phyloP scores from a whole-genome alignment of 2,797 vertebrate species.

The Xenopus petersii region DNA sequence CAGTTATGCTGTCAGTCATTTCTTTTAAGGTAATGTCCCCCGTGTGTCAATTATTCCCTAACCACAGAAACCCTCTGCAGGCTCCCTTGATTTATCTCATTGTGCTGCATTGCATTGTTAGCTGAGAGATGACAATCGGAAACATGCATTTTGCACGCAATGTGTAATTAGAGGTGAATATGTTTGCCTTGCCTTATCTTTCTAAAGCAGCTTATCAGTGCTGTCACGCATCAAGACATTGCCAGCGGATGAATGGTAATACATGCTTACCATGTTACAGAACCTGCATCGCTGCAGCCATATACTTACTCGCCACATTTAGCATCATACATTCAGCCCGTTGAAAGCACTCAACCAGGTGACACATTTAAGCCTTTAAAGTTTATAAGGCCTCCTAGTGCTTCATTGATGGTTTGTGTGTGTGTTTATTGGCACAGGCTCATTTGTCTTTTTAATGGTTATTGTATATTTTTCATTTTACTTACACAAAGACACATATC shows the following conservation, averaged over 20 bases:
- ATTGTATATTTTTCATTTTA: too few relatives aligned
- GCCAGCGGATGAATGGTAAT: slow-evolving; percentile 33
- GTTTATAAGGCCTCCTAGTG: too few relatives aligned
- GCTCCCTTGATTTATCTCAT: slow-evolving; percentile 40
- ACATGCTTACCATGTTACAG: slow-evolving; percentile 36
- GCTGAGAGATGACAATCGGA: slow-evolving; percentile 46
- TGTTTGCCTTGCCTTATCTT: slow-evolving; percentile 48
- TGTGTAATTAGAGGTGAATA: slow-evolving; percentile 50
- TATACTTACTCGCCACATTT: slow-evolving; percentile 28
- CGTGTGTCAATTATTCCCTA: slow-evolving; percentile 44
- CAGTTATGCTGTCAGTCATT: slow-evolving; percentile 44
- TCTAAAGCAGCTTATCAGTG: slow-evolving; percentile 44
- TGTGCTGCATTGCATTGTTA: slow-evolving; percentile 45
- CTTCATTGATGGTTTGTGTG: too few relatives aligned
- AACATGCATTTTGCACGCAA: slow-evolving; percentile 35
- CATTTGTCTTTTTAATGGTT: too few relatives aligned
- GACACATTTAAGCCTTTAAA: neutral
- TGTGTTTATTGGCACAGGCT: too few relatives aligned
- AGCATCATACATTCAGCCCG: neutral
- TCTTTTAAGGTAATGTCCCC: slow-evolving; percentile 45
- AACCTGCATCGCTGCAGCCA: slow-evolving; percentile 17
- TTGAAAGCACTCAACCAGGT: slow-evolving; percentile 15
- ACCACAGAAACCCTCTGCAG: slow-evolving; percentile 42
- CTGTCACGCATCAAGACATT: slow-evolving; percentile 44
- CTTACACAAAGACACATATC: too few relatives aligned